Evolutionary conservation across 1,140 invertebrate species (phyloP), one percentile per base, ranked within the genome.

Genomic region (Macrosteles quadrilineatus): DNA sequence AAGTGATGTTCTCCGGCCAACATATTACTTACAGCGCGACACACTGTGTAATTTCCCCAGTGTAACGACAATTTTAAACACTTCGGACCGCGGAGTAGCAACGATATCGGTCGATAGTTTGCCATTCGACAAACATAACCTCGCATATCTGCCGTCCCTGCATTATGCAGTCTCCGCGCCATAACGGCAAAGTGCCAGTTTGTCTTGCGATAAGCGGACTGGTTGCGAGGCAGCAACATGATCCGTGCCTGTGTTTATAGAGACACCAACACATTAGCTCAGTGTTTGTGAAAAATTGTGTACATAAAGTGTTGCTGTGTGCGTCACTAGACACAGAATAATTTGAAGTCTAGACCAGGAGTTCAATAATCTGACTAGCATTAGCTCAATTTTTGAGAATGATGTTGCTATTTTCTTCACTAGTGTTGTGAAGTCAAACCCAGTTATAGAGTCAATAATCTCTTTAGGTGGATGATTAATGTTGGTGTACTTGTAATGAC

Each of bases 221-320:
- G 47, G 47, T 50, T 50, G 47, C 47, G n/a, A 19, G 6, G 55
- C 27, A 14, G 25, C 2, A 29, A 59, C 55, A 59, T 29, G 55
- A 59, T 59, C 55, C 55, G 21, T n/a, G 12, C 27, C 55, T 6
- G 23, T 59, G 23, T 59, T 59, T 59, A 59, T 59, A 30, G 55
- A 21, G 47, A 50, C 47, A 19, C 4, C 55, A n/a, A 3, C 2
- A n/a, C 21, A 59, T 59, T 59, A 59, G 23, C 55, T 29, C 27
- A 29, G 2, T 59, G 4, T 50, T 50, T 50, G 47, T 50, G 47
- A n/a, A 50, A 50, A 50, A 50, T 50, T 50, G 47, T 4, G 21
- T 19, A 6, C 3, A 50, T 50, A 50, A 50, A 50, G 17, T 50
- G 47, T 50, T n/a, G n/a, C 47, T 11, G 17, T 36, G 4, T 14